phyloP scores from a whole-genome alignment of 1,140 invertebrate species.

The Littorina saxatilis region DNA sequence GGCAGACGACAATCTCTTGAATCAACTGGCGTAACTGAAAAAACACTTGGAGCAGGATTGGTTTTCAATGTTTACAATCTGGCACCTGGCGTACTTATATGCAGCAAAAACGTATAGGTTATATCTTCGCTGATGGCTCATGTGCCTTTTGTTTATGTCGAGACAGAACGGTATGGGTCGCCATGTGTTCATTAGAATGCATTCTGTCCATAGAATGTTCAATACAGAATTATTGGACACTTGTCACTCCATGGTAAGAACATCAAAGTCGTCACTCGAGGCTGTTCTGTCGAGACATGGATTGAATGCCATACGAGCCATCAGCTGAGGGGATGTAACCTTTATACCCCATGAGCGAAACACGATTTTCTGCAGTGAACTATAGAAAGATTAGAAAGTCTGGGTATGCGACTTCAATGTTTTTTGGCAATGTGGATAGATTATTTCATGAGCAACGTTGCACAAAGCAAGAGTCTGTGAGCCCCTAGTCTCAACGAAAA shows the following conservation, averaged over 20 bases:
- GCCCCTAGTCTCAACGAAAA: too few species aligned
- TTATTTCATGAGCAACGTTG: background rate
- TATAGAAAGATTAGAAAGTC: background rate
- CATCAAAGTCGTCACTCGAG: too few species aligned
- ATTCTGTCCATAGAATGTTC: background rate
- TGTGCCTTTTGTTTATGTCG: background rate
- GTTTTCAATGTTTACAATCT: background rate
- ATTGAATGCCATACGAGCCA: background rate
- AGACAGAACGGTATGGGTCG: background rate
- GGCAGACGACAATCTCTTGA: background rate
- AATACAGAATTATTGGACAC: background rate
- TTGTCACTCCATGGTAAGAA: background rate
- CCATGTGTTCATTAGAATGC: background rate
- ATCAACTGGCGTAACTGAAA: constrained; percentile 10
- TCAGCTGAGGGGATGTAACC: background rate
- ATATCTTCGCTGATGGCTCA: background rate
- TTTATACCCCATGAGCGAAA: too few species aligned
- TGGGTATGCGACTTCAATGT: background rate
- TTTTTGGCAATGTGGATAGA: background rate
- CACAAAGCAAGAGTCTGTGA: too few species aligned
- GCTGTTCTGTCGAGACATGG: too few species aligned
- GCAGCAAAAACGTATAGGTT: background rate
- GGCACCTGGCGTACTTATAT: background rate
- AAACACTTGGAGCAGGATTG: background rate
- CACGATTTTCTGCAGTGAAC: too few species aligned